Conservation (phyloP, 1,140 invertebrate genomes). For the Rhagoletis pomonella region DNA sequence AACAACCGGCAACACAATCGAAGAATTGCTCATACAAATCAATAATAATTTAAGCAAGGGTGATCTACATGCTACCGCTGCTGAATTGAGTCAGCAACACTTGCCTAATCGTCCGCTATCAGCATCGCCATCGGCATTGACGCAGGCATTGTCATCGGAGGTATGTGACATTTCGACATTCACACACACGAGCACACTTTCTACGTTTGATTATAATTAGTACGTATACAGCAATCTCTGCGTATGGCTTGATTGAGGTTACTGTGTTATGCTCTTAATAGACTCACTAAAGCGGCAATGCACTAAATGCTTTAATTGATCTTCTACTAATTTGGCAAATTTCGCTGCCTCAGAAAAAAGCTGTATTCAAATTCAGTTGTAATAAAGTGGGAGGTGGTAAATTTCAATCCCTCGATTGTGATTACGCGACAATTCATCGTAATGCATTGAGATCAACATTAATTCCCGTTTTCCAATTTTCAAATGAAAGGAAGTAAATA, state of each 20-base stretch:
- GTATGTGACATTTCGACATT: constrained; percentile 27
- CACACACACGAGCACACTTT: not conserved
- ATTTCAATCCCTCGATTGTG: no score
- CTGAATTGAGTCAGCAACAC: not conserved
- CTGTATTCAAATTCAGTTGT: no score
- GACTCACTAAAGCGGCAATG: not conserved
- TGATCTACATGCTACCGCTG: not conserved
- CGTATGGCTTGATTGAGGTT: not conserved
- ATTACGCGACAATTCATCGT: no score
- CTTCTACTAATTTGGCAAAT: no score
- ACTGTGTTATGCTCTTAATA: not conserved
- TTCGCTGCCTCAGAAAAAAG: no score
- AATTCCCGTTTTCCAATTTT: no score
- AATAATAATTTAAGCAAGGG: constrained; percentile 55
- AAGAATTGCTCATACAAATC: constrained; percentile 55
- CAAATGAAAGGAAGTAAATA: no score
- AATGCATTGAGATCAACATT: no score
- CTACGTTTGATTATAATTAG: not conserved
- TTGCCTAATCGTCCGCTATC: constrained; percentile 22
- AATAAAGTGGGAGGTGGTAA: no score
- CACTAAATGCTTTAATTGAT: no score
- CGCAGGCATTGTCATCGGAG: not conserved
- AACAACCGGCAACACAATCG: constrained; percentile 54
- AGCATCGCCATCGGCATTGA: not conserved
- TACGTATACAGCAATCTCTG: not conserved